These are phyloP conservation scores for Scomber japonicus DNA, from an alignment of 2,113 vertebrate species.

Conservation along the genomic window DNA sequence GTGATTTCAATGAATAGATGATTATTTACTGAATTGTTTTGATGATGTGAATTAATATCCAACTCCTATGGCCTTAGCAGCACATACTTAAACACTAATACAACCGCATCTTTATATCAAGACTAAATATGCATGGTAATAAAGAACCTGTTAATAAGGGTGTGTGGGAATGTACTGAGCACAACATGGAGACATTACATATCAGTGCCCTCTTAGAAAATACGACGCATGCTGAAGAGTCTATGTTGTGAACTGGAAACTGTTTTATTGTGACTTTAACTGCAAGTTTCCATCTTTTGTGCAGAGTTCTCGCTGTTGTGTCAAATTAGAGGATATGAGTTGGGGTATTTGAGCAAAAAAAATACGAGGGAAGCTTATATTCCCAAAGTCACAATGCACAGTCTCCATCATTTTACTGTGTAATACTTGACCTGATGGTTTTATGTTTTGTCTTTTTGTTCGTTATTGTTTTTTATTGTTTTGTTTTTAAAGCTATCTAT, in stretches of 20 bases:
- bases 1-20: slow-evolving; percentile 27
- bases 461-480: neutral
- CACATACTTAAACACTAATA: slow-evolving; percentile 18
- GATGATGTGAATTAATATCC: slow-evolving; percentile 31
- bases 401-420: neutral
- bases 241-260: slow-evolving; percentile 19
- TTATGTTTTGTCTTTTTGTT: neutral
- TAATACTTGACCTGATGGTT: slow-evolving; percentile 2
- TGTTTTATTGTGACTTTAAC: slow-evolving; percentile 26
- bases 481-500: neutral
- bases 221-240: slow-evolving; percentile 48
- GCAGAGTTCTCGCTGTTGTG: neutral
- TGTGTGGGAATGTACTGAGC: slow-evolving; percentile 18
- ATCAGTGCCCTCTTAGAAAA: slow-evolving; percentile 21
- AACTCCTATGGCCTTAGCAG: slow-evolving; percentile 51
- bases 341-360: neutral
- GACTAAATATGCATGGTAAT: slow-evolving; percentile 51
- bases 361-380: neutral
- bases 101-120: slow-evolving; percentile 18
- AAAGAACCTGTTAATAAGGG: slow-evolving; percentile 11
- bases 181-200: slow-evolving; percentile 13
- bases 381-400: slow-evolving; percentile 4
- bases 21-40: slow-evolving; percentile 2
- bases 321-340: neutral
- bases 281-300: slow-evolving; percentile 12